A percentile compares a stretch with the other conserved stretches of the same genome.
These are phyloP conservation scores for Tachysurus fulvidraco DNA, from an alignment of 2,113 vertebrate species.

Conservation along the genomic window DNA sequence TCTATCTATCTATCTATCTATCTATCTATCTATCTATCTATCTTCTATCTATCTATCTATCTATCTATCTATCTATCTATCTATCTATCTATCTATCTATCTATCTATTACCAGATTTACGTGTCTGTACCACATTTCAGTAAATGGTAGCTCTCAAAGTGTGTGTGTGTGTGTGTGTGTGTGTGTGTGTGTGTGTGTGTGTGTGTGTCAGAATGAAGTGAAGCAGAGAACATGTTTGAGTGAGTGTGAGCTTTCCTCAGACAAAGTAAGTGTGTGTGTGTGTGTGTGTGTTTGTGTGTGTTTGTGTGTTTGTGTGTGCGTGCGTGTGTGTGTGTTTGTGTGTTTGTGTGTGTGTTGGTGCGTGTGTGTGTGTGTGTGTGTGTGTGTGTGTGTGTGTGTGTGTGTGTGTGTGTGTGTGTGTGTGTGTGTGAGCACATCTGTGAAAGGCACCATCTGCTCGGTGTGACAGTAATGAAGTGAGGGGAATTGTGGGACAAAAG, in stretches of 20 bases:
- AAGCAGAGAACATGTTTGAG: conserved; percentile 15
- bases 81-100: too few species aligned
- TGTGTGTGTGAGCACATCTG: conserved; percentile 59
- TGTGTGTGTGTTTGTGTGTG: not conserved
- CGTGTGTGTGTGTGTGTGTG: too few species aligned
- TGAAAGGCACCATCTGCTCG: conserved; percentile 83
- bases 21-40: not conserved
- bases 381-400: not conserved
- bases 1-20: too few species aligned
- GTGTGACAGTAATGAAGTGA: conserved; percentile 81
- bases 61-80: not conserved
- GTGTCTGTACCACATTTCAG: not conserved
- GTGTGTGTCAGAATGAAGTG: conserved; percentile 18
- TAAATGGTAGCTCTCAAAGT: not conserved
- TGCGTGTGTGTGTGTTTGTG: not conserved
- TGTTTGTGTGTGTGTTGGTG: too few species aligned
- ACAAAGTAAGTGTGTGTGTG: not conserved
- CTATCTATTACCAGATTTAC: not conserved
- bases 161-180: not conserved
- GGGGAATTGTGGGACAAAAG: conserved; percentile 75
- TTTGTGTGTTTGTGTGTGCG: not conserved
- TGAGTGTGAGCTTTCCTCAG: conserved; percentile 4
- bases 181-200: not conserved
- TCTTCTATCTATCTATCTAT: too few species aligned
- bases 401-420: too few species aligned